Percentiles rank a stretch among this genome's conserved stretches.
Evolutionary conservation across 2,888 invertebrate species (phyloP).

Genomic region (Aphodius granarius): DNA sequence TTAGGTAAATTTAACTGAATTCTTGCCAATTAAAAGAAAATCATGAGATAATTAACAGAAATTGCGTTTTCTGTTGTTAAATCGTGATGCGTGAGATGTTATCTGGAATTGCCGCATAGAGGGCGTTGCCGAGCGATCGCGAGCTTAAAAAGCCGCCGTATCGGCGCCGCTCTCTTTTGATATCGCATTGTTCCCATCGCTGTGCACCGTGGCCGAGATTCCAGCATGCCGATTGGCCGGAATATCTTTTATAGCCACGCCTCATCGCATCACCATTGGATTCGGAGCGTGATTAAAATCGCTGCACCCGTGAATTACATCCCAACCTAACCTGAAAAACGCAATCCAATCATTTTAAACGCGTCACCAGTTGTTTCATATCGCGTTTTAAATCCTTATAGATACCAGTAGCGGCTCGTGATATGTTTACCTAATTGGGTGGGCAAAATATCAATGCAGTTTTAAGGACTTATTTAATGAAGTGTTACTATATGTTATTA

Average conservation of each 20-base stretch:
- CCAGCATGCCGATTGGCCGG: slow-evolving; percentile 42
- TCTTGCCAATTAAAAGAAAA: background rate
- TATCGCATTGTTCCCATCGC: slow-evolving; percentile 49
- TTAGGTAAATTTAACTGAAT: background rate
- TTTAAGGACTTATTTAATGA: too few species aligned
- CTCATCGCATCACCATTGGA: slow-evolving; percentile 46
- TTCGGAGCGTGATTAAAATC: slow-evolving; percentile 14
- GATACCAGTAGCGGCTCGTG: too few species aligned
- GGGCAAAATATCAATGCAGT: too few species aligned
- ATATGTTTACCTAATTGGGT: too few species aligned
- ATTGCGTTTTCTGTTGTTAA: background rate
- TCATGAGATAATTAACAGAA: too few species aligned
- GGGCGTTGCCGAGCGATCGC: background rate
- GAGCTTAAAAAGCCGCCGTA: background rate
- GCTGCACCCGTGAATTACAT: background rate
- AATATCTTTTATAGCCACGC: slow-evolving; percentile 42
- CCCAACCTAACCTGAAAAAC: background rate
- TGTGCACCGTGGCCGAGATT: slow-evolving; percentile 40
- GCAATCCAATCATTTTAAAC: too few species aligned
- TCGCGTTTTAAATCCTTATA: too few species aligned
- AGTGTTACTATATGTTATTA: too few species aligned
- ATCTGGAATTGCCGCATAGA: background rate
- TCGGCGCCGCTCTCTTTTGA: slow-evolving; percentile 39
- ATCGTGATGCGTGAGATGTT: background rate
- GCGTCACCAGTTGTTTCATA: too few species aligned